These are phyloP conservation scores for Mesochorus sp. DNA, from an alignment of 2,888 invertebrate genomes.

Conservation along the genomic window DNA sequence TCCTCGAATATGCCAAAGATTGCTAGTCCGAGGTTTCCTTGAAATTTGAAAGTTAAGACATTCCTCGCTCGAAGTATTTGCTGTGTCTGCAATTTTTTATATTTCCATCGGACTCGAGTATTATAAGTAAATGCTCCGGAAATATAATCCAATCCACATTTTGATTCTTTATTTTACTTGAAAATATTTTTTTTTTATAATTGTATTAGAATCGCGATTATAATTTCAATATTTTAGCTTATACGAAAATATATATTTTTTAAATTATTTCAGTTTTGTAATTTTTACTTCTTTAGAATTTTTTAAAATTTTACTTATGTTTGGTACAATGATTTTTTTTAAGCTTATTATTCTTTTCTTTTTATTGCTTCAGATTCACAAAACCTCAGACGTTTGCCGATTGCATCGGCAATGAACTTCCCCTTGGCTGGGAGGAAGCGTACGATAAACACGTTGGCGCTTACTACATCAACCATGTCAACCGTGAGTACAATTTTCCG, in stretches of 20 bases:
- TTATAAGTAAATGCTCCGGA: no score
- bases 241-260: no score
- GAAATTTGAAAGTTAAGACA: background rate
- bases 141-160: no score
- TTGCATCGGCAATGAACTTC: constrained; percentile 98
- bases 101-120: no score
- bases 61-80: no score
- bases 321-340: constrained; percentile 67
- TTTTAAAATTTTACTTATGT: background rate
- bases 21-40: background rate
- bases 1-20: background rate
- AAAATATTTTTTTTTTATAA: no score
- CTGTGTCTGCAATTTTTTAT: no score
- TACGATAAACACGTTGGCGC: constrained; percentile 96
- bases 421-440: constrained; percentile 98
- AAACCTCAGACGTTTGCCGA: constrained; percentile 99
- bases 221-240: background rate
- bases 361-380: constrained; percentile 94
- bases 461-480: constrained; percentile 98
- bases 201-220: no score
- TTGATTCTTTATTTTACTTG: no score
- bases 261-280: background rate
- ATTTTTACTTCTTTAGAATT: background rate
- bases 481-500: constrained; percentile 87
- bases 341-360: no score